Conservation (phyloP, 1,140 invertebrate genomes). For the Uloborus diversus region DNA sequence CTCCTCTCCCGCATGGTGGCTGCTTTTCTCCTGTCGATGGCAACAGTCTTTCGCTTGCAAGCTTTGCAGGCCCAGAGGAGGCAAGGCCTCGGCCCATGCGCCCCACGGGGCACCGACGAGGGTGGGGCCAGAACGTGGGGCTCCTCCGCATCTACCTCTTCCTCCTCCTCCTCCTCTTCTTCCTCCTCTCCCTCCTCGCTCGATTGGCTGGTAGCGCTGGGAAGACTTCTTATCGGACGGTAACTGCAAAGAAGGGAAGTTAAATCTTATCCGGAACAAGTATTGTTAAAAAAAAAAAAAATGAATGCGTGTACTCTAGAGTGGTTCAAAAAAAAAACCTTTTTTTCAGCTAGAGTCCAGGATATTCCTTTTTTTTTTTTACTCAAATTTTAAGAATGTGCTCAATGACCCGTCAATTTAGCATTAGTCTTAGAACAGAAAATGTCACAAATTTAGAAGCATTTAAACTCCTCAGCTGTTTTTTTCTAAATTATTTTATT, state of each 20-base stretch:
- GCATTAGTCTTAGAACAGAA: too few relatives aligned
- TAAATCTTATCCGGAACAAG: too few relatives aligned
- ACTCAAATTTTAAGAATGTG: too few relatives aligned
- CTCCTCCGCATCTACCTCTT: conserved; percentile 62
- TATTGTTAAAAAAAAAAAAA: too few relatives aligned
- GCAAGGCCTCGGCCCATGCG: conserved; percentile 71
- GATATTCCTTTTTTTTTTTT: too few relatives aligned
- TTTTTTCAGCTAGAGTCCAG: too few relatives aligned
- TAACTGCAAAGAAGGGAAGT: background rate
- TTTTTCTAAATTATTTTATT: too few relatives aligned
- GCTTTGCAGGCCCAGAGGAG: conserved; percentile 96
- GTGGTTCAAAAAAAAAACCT: too few relatives aligned
- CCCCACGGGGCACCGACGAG: conserved; percentile 64
- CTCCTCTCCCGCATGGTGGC: conserved; percentile 93
- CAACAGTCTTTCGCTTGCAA: conserved; percentile 93
- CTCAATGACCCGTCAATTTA: too few relatives aligned
- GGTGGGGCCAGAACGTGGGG: conserved; percentile 67
- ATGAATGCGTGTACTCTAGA: too few relatives aligned
- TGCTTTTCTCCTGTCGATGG: conserved; percentile 93
- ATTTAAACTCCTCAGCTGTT: too few relatives aligned
- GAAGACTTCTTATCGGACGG: background rate
- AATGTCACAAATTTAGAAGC: too few relatives aligned
- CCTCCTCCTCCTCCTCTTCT: conserved; percentile 32
- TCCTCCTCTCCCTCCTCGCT: conserved; percentile 15
- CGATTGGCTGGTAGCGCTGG: background rate